A percentile compares a stretch with the other conserved stretches of the same genome.
Evolutionary conservation across 2,113 vertebrate species (phyloP).

Genomic region (Siphamia tubifer): DNA sequence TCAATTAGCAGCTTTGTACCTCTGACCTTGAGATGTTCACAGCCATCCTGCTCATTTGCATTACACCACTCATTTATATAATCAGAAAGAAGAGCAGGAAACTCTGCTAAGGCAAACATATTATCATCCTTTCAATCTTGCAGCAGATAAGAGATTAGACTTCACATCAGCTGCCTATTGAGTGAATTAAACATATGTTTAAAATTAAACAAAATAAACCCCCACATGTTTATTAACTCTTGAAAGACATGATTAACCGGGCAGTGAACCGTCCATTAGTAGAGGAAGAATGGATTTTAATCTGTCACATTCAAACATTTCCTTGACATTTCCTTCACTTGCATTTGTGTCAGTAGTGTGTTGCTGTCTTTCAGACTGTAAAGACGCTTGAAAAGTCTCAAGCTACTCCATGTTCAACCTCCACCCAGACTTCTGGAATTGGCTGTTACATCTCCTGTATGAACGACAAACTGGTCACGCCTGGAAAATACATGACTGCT

Average conservation of each 20-base stretch:
- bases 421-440: constrained; percentile 91
- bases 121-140: neutral
- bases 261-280: accelerated
- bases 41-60: neutral
- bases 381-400: constrained; percentile 74
- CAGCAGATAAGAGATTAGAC: too few relatives aligned
- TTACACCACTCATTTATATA: neutral
- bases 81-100: neutral
- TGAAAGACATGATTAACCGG: neutral
- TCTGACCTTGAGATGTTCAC: neutral
- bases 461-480: constrained; percentile 83
- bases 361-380: constrained; percentile 76
- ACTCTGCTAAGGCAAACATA: neutral
- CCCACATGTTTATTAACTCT: neutral
- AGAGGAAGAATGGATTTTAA: neutral
- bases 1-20: neutral
- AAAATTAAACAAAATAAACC: neutral
- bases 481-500: constrained; percentile 84
- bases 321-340: too few relatives aligned
- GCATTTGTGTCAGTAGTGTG: too few relatives aligned
- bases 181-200: neutral
- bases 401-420: constrained; percentile 81
- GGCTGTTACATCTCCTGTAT: constrained; percentile 87
- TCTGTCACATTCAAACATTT: too few relatives aligned
- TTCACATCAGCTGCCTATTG: too few relatives aligned